Percentiles rank a stretch among this genome's conserved stretches.
These are phyloP conservation scores for Oceanodroma leucorhoa DNA, from an alignment of 2,797 vertebrate species.

Conservation along the genomic window DNA sequence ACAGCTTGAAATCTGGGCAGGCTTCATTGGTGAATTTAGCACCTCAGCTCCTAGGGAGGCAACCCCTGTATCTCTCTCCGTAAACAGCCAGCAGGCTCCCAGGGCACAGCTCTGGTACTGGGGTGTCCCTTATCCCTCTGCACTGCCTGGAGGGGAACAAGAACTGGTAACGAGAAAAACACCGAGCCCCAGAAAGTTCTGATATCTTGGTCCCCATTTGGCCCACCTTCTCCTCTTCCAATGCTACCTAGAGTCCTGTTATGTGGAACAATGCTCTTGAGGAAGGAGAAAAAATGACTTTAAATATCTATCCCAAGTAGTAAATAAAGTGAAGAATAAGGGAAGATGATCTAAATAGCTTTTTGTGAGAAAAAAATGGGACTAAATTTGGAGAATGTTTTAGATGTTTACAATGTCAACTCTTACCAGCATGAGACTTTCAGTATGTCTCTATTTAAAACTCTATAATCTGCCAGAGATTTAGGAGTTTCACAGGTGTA, in stretches of 20 bases:
- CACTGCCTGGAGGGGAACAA: not conserved
- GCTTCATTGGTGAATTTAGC: not conserved
- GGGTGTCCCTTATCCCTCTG: not conserved
- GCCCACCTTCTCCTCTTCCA: not conserved
- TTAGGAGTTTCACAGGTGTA: not conserved
- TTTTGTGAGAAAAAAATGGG: not conserved
- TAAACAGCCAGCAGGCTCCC: not conserved
- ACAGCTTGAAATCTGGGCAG: not conserved
- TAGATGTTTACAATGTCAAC: not conserved
- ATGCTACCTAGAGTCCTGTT: fast-evolving
- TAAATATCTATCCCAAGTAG: not conserved
- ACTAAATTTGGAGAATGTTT: not conserved
- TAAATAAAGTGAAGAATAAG: not conserved
- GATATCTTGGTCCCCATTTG: not conserved
- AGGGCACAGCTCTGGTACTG: not conserved
- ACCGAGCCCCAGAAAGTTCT: fast-evolving
- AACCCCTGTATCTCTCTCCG: not conserved
- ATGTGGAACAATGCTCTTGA: not conserved
- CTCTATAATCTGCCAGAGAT: not conserved
- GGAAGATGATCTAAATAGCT: not conserved
- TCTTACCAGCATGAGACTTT: not conserved
- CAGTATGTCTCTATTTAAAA: not conserved
- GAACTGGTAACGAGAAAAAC: not conserved
- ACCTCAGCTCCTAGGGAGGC: not conserved
- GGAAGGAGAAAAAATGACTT: not conserved